Percentiles rank a stretch among this genome's conserved stretches.
phyloP scores from a whole-genome alignment of 2,113 vertebrate species.

The Alligator mississippiensis region DNA sequence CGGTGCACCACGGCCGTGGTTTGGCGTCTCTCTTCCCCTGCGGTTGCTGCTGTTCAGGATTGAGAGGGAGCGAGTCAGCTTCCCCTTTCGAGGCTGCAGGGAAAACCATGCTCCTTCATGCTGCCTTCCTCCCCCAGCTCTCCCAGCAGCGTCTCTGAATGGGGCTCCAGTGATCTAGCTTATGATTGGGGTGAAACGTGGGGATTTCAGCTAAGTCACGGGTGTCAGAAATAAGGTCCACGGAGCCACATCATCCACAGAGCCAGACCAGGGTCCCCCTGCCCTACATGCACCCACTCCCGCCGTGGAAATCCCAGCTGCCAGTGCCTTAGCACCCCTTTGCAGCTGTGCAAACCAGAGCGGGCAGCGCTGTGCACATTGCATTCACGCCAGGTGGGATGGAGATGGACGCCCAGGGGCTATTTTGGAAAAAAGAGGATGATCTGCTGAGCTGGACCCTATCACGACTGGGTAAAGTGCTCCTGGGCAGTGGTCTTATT shows the following conservation, averaged over 20 bases:
- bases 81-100: not conserved
- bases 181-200: fast-evolving
- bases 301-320: too few species aligned
- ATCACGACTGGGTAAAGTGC: too few species aligned
- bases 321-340: too few species aligned
- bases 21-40: not conserved
- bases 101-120: not conserved
- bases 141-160: not conserved
- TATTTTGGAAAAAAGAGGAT: too few species aligned
- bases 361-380: too few species aligned
- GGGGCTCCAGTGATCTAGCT: fast-evolving
- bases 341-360: too few species aligned
- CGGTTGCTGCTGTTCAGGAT: conserved; percentile 16
- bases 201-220: not conserved
- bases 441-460: too few species aligned
- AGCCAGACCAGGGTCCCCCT: too few species aligned
- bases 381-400: too few species aligned
- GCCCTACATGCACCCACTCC: too few species aligned
- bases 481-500: too few species aligned
- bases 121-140: not conserved
- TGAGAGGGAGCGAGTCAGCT: conserved; percentile 39
- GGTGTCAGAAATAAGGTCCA: not conserved
- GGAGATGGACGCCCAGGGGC: too few species aligned
- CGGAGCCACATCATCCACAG: not conserved
- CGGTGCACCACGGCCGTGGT: fast-evolving